Evolutionary conservation across 2,797 vertebrate species (phyloP).

Genomic region (Epinephelus awoara): DNA sequence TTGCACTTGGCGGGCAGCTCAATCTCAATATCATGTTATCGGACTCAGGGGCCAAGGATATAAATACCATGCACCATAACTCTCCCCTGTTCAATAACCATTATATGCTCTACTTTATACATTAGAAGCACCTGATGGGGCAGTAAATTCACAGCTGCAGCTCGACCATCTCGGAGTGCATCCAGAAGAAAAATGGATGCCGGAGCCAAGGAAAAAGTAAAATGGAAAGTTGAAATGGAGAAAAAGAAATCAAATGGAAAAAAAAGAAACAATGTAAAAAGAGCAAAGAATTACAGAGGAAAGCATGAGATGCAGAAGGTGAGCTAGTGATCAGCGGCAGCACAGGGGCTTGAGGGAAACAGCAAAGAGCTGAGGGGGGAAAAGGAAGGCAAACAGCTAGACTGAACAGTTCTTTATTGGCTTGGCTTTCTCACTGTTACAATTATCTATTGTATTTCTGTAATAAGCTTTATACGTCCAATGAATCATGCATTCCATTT

Average conservation of each 20-base stretch:
- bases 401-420: constrained; percentile 49
- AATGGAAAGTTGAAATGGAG: constrained; percentile 43
- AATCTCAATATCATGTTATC: constrained; percentile 86
- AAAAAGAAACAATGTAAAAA: constrained; percentile 29
- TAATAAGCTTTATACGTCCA: constrained; percentile 70
- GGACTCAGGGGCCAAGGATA: constrained; percentile 83
- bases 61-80: constrained; percentile 86
- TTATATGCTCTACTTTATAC: constrained; percentile 86
- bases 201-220: constrained; percentile 51
- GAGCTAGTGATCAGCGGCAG: constrained; percentile 27
- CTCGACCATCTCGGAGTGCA: constrained; percentile 68
- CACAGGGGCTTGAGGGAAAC: constrained; percentile 30
- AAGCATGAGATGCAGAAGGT: constrained; percentile 28
- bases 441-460: constrained; percentile 73
- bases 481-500: constrained; percentile 71
- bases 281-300: constrained; percentile 11
- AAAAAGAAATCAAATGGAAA: constrained; percentile 11
- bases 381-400: constrained; percentile 33
- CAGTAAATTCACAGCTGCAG: constrained; percentile 86
- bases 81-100: constrained; percentile 88
- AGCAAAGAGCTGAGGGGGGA: constrained; percentile 19
- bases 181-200: constrained; percentile 65
- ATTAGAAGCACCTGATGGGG: constrained; percentile 86
- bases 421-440: constrained; percentile 54
- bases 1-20: constrained; percentile 76